Evolutionary conservation across 2,113 vertebrate genomes (phyloP).

Genomic region (Nycticryphes semicollaris): DNA sequence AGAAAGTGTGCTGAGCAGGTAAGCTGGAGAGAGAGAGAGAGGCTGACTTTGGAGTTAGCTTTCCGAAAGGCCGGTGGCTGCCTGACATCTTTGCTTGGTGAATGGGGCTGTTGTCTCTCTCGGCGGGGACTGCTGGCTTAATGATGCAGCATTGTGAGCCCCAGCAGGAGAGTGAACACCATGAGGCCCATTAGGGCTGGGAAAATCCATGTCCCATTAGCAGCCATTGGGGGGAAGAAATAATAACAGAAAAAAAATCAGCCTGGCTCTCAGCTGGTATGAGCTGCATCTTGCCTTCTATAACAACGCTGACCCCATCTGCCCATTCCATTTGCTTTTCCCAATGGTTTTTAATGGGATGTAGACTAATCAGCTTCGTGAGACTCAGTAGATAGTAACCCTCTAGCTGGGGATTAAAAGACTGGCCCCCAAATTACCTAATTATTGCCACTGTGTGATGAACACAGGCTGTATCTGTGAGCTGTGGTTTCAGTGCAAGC

Average conservation of each 20-base stretch:
- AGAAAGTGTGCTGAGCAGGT: neutral
- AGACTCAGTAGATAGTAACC: neutral
- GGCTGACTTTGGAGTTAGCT: neutral
- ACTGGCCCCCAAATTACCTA: slow-evolving; percentile 15
- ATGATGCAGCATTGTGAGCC: slow-evolving; percentile 51
- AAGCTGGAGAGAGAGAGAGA: neutral
- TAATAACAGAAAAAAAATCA: slow-evolving; percentile 3
- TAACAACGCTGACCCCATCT: neutral
- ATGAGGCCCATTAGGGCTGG: slow-evolving; percentile 62
- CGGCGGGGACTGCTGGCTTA: neutral
- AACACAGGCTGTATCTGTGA: neutral
- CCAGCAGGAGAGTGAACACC: slow-evolving; percentile 34
- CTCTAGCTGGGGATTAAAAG: neutral
- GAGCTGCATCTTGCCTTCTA: slow-evolving; percentile 8
- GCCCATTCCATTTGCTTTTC: slow-evolving; percentile 29
- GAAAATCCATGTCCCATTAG: slow-evolving; percentile 58
- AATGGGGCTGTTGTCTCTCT: slow-evolving; percentile 37
- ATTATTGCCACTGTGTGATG: neutral
- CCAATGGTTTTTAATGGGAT: slow-evolving; percentile 29
- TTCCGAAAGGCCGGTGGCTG: neutral
- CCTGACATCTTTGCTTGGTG: slow-evolving; percentile 13
- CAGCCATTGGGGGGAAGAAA: slow-evolving; percentile 5
- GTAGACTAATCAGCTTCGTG: neutral
- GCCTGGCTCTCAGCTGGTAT: neutral
- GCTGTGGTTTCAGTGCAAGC: neutral